Evolutionary conservation across 2,113 vertebrate species (phyloP).

Genomic region (Megaceryle torquata): DNA sequence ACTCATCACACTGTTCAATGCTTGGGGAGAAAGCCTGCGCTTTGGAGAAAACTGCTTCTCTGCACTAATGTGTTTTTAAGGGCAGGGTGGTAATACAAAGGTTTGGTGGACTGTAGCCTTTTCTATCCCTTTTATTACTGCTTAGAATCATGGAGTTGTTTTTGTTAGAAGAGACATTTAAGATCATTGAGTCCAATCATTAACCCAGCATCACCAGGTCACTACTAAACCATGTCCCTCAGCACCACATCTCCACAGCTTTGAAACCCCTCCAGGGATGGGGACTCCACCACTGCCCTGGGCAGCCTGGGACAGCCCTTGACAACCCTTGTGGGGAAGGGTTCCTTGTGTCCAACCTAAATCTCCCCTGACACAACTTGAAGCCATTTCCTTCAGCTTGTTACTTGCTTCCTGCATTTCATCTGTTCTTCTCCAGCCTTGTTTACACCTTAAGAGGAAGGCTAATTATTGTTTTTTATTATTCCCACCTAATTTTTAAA

Average conservation of each 20-base stretch:
- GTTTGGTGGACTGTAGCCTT: neutral
- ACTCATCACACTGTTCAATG: rapidly evolving
- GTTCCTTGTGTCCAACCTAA: neutral
- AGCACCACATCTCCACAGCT: neutral
- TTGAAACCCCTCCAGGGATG: neutral
- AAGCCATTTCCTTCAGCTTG: neutral
- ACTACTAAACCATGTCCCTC: neutral
- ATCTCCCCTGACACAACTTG: neutral
- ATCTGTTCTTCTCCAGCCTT: neutral
- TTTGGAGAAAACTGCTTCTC: neutral
- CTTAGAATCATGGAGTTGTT: neutral
- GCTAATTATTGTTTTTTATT: neutral
- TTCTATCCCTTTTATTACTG: neutral
- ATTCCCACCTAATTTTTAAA: neutral
- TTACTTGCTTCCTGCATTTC: neutral
- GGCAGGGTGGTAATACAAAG: no score
- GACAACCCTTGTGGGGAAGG: neutral
- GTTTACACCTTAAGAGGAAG: neutral
- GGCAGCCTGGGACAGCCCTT: neutral
- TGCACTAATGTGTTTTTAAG: rapidly evolving
- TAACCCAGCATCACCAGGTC: neutral
- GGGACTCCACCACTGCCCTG: neutral
- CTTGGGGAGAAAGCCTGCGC: rapidly evolving
- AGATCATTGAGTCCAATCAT: neutral
- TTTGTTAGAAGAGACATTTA: neutral